These are phyloP conservation scores for Dryocosmus kuriphilus DNA, from an alignment of 2,888 invertebrate genomes.

Conservation along the genomic window DNA sequence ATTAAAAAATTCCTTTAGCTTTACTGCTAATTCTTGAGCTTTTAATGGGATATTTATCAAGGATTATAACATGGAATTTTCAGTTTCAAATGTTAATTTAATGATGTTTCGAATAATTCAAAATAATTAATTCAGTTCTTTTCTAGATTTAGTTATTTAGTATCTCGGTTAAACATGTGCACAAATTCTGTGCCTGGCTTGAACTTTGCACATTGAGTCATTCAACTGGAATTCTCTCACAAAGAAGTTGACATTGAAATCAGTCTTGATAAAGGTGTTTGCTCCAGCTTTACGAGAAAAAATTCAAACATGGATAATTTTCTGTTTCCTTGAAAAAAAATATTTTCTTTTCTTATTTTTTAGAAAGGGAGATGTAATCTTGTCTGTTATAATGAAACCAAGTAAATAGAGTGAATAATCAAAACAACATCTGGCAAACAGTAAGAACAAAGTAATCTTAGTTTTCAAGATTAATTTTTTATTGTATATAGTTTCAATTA, in stretches of 20 bases:
- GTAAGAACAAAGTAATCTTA: too few relatives aligned
- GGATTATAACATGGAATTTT: neutral
- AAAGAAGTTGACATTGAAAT: conserved; percentile 23
- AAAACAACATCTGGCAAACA: too few relatives aligned
- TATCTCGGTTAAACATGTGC: neutral
- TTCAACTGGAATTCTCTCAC: conserved; percentile 17
- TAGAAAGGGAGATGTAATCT: neutral
- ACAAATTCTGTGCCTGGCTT: conserved; percentile 23
- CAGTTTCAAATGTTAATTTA: neutral
- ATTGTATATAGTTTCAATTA: too few relatives aligned
- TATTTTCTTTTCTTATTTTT: neutral
- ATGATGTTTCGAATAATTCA: neutral
- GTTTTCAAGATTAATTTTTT: too few relatives aligned
- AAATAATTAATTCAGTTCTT: neutral
- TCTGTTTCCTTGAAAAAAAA: neutral
- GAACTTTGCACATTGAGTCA: conserved; percentile 34
- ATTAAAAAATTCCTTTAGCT: neutral
- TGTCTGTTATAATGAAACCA: neutral
- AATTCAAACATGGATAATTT: neutral
- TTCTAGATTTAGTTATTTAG: neutral
- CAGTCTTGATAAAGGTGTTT: conserved; percentile 5
- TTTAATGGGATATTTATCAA: neutral
- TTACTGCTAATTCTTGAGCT: neutral
- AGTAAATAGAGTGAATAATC: too few relatives aligned
- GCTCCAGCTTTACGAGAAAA: neutral